Evolutionary conservation across 92 coral and sea anemone genomes (phyloP).

Genomic region (Palythoa caribaeorum): DNA sequence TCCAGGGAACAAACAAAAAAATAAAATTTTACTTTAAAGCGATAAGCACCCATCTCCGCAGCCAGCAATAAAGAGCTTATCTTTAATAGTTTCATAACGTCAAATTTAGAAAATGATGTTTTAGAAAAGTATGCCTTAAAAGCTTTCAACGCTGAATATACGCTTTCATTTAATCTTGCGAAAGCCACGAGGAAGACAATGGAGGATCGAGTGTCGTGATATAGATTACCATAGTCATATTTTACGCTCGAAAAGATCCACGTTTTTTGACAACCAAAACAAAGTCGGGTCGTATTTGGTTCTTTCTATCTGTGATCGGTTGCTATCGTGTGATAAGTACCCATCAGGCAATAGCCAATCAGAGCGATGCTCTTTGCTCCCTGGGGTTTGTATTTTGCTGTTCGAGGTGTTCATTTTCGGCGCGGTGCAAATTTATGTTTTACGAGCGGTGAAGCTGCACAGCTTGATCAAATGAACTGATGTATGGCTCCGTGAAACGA

Average conservation of each 20-base stretch:
- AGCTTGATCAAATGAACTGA: constrained; percentile 41
- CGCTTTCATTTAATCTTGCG: constrained; percentile 20
- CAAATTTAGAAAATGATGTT: neutral
- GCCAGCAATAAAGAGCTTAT: neutral
- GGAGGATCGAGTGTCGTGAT: constrained; percentile 34
- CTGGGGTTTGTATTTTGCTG: constrained; percentile 72
- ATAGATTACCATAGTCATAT: constrained; percentile 20
- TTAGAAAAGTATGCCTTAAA: neutral
- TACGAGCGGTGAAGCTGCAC: constrained; percentile 56
- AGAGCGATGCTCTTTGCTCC: constrained; percentile 68
- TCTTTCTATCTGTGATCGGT: constrained; percentile 41
- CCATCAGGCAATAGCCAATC: constrained; percentile 74
- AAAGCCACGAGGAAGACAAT: constrained; percentile 52
- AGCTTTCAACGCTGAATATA: neutral
- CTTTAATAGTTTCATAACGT: neutral
- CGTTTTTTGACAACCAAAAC: constrained; percentile 51
- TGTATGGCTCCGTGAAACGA: constrained; percentile 24
- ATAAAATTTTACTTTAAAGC: neutral
- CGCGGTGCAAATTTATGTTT: constrained; percentile 79
- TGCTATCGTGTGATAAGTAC: constrained; percentile 62
- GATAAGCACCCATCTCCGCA: constrained; percentile 41
- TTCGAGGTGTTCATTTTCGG: constrained; percentile 89
- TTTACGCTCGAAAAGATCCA: constrained; percentile 46
- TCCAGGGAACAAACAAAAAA: constrained; percentile 11
- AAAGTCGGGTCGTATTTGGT: constrained; percentile 36